Conservation (phyloP, 2,113 vertebrate genomes). For the Chlorodrepanis virens region DNA sequence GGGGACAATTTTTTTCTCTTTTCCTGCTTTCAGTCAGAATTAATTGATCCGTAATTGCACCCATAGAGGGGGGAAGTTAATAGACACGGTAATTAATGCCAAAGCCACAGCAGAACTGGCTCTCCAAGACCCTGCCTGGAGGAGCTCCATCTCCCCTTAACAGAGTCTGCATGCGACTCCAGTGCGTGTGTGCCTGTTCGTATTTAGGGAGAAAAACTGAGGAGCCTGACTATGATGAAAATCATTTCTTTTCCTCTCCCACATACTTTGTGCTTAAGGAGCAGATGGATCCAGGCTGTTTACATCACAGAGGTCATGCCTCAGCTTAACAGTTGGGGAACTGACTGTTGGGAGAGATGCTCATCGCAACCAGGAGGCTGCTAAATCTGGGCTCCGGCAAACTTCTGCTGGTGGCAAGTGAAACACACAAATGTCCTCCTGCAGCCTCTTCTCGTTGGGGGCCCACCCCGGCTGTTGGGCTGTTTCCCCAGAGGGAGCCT, state of each 20-base stretch:
- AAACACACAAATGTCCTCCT: constrained; percentile 41
- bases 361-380: constrained; percentile 19
- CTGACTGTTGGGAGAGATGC: constrained; percentile 56
- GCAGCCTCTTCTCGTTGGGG: neutral
- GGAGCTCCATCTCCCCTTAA: constrained; percentile 30
- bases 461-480: neutral
- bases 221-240: constrained; percentile 11
- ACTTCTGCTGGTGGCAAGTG: constrained; percentile 37
- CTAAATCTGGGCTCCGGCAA: constrained; percentile 48
- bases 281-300: constrained; percentile 69
- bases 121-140: constrained; percentile 34
- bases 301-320: constrained; percentile 65
- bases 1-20: neutral
- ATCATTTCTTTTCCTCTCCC: constrained; percentile 52
- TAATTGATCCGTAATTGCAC: constrained; percentile 39
- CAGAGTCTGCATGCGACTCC: neutral
- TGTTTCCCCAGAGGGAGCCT: neutral
- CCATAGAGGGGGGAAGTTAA: constrained; percentile 12
- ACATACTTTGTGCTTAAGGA: constrained; percentile 55
- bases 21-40: constrained; percentile 3
- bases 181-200: neutral
- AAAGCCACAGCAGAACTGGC: constrained; percentile 34
- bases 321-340: constrained; percentile 62
- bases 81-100: constrained; percentile 10
- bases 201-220: constrained; percentile 22